phyloP scores from a whole-genome alignment of 2,797 vertebrate species.

The Lateolabrax maculatus region DNA sequence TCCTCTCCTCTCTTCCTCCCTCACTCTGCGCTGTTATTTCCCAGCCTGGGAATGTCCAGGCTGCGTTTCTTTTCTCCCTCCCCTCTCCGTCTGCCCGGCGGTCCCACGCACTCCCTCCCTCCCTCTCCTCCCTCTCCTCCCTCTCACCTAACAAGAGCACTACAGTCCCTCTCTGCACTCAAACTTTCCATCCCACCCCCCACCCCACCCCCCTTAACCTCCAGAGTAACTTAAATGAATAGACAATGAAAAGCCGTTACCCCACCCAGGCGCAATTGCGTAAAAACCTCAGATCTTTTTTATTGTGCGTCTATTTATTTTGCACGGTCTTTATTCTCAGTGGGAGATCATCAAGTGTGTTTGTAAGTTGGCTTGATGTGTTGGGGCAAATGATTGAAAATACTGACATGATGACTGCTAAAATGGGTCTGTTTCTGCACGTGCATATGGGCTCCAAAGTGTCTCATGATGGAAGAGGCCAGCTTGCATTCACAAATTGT shows the following conservation, averaged over 20 bases:
- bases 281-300: conserved; percentile 53
- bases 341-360: background rate
- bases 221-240: conserved; percentile 73
- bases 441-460: background rate
- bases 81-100: conserved; percentile 51
- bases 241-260: conserved; percentile 73
- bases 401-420: background rate
- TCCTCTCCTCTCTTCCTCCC: conserved; percentile 31
- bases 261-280: conserved; percentile 55
- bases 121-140: conserved; percentile 25
- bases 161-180: conserved; percentile 78
- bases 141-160: conserved; percentile 79
- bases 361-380: background rate
- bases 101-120: conserved; percentile 59
- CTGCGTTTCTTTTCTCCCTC: conserved; percentile 33
- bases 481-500: background rate
- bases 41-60: conserved; percentile 74
- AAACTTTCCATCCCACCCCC: conserved; percentile 80
- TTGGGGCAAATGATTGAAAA: conserved; percentile 14
- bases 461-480: background rate
- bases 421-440: background rate
- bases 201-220: too few relatives aligned
- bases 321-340: background rate
- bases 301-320: conserved; percentile 12
- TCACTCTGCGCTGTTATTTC: conserved; percentile 54